Conservation (phyloP, 2,113 vertebrate species). For the Istiophorus platypterus region DNA sequence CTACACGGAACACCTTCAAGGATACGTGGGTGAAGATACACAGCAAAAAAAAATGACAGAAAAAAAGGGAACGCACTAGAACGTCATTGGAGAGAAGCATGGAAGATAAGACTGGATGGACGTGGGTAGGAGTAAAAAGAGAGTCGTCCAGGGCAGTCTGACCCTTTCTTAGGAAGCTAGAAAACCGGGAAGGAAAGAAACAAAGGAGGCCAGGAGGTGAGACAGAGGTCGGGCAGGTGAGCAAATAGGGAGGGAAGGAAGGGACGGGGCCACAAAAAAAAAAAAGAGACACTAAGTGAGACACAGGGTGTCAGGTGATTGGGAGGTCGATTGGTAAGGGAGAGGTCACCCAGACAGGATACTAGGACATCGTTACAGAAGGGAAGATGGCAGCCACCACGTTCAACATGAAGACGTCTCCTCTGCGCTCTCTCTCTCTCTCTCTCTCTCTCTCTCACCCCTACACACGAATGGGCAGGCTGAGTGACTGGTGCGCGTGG, state of each 20-base stretch:
- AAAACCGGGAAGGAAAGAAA: background rate
- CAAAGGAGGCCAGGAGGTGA: conserved; percentile 4
- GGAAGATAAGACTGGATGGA: background rate
- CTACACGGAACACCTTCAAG: too few species aligned
- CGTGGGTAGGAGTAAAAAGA: background rate
- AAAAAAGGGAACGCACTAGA: too few species aligned
- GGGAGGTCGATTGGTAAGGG: background rate
- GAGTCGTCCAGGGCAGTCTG: background rate
- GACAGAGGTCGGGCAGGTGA: conserved; percentile 20
- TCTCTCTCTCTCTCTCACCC: background rate
- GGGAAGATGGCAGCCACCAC: background rate
- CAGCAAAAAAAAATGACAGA: too few species aligned
- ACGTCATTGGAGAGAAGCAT: background rate
- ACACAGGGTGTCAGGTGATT: background rate
- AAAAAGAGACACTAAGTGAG: conserved; percentile 2
- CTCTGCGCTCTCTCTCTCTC: background rate
- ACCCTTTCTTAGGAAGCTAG: conserved; percentile 30
- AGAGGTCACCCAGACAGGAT: conserved; percentile 17
- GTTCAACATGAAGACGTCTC: conserved; percentile 16
- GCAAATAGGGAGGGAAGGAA: background rate
- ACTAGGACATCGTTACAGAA: conserved; percentile 26
- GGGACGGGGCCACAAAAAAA: background rate
- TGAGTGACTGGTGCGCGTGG: conserved; percentile 18
- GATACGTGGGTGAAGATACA: too few species aligned
- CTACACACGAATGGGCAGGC: conserved; percentile 3